Evolutionary conservation across 1,140 invertebrate species (phyloP), one percentile per base, ranked within the genome.

Genomic region (Paracyclopina nana): DNA sequence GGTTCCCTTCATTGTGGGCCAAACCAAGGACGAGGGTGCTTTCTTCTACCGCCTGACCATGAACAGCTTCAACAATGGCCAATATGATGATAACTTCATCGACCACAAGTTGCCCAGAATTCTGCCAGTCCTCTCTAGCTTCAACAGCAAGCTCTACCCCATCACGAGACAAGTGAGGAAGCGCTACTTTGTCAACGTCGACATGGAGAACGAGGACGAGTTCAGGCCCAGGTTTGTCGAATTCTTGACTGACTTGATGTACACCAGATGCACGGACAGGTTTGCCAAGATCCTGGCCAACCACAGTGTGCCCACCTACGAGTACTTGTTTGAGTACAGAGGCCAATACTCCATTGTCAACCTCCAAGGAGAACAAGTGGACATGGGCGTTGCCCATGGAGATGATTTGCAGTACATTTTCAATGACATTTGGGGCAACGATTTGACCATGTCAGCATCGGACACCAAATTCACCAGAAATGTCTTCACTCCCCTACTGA

Each of bases 41-140:
- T 59, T 80, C 24, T 63, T 63, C 53, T 64, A 64, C 53, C 61
- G 62, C 50, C 53, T 61, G 16, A 61, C 59, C 9, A 30, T 61
- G 31, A 61, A 61, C 53, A 53, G 59, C 14, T 57, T 60, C 48
- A 59, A 55, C 53, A 57, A 57, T 53, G 60, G 60, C 9, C 53
- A 53, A 16, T 61, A 60, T 55, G 59, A 60, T 54, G 60, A 60
- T 46, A 59, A 57, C 38, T 61, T 61, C 52, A 54, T 61, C 43
- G 58, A 60, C 43, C 55, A 61, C 38, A 55, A 58, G 8, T 18
- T 61, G 27, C 60, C 60, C 25, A 45, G 57, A 41, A 53, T 60
- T 16, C 54, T 61, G 22, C 59, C 59, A 46, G 54, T 60, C 40
- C 55, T 61, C 29, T 56, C 60, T 6, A 55, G 57, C 38, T 58